A percentile compares a stretch with the other conserved stretches of the same genome.
phyloP scores from a whole-genome alignment of 2,797 vertebrate species.

The Melopsittacus undulatus region DNA sequence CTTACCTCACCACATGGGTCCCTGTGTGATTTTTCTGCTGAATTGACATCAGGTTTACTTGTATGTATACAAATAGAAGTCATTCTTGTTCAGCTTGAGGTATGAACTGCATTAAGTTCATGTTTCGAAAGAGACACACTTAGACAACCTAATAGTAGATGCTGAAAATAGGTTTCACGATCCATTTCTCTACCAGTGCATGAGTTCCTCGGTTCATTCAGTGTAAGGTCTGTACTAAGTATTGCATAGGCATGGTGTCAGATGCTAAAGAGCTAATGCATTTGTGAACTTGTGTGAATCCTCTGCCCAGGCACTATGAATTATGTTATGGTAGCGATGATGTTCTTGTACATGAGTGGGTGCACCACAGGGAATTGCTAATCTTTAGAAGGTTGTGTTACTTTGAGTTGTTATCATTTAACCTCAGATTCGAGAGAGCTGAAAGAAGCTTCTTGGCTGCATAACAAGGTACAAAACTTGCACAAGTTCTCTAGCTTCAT shows the following conservation, averaged over 20 bases:
- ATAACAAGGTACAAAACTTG: not conserved
- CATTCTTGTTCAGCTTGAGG: not conserved
- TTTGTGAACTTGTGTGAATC: not conserved
- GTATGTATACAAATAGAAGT: not conserved
- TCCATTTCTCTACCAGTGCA: not conserved
- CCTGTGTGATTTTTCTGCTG: not conserved
- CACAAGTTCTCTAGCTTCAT: not conserved
- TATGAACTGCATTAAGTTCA: not conserved
- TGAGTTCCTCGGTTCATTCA: not conserved
- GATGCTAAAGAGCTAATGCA: not conserved
- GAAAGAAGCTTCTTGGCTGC: not conserved
- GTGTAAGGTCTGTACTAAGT: rapidly evolving
- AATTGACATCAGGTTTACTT: not conserved
- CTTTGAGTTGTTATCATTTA: not conserved
- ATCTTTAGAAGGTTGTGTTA: not conserved
- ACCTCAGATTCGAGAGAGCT: not conserved
- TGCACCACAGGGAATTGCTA: not conserved
- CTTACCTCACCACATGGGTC: not conserved
- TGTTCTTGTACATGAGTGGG: not conserved
- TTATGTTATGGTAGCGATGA: rapidly evolving
- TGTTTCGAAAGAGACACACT: not conserved
- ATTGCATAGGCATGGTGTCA: not conserved
- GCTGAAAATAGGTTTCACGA: not conserved
- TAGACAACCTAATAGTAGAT: not conserved
- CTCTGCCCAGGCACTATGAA: not conserved